Evolutionary conservation across 2,113 vertebrate species (phyloP).

Genomic region (Ancistrus triradiatus): DNA sequence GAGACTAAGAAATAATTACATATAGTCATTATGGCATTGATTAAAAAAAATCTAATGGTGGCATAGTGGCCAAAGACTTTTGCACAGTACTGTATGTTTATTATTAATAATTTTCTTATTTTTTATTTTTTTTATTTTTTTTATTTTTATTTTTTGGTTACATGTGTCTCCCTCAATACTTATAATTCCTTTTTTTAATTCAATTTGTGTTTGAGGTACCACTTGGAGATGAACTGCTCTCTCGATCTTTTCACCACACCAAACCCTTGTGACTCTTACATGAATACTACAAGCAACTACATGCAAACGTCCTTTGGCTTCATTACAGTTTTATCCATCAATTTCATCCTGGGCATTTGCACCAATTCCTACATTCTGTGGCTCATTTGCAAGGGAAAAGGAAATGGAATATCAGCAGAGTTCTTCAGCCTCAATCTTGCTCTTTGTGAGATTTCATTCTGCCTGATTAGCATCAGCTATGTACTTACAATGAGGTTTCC

Average conservation of each 20-base stretch:
- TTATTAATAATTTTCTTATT: too few species aligned
- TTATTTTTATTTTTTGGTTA: too few species aligned
- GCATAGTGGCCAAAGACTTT: too few species aligned
- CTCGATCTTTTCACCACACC: neutral
- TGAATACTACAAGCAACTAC: neutral
- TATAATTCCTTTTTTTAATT: too few species aligned
- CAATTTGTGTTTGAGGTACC: too few species aligned
- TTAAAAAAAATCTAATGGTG: too few species aligned
- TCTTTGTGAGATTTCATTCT: conserved; percentile 6
- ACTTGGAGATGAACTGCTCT: neutral
- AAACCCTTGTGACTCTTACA: neutral
- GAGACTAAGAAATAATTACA: too few species aligned
- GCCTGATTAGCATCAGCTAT: neutral
- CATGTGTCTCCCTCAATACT: too few species aligned
- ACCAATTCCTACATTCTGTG: conserved; percentile 4
- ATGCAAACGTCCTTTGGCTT: neutral
- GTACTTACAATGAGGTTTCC: neutral
- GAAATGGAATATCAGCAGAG: conserved; percentile 7
- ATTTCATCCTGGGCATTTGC: neutral
- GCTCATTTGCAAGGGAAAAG: conserved; percentile 7
- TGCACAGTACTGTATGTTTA: too few species aligned
- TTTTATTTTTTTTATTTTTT: too few species aligned
- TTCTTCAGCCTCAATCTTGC: conserved; percentile 20
- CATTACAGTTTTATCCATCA: neutral
- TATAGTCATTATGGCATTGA: too few species aligned